Evolutionary conservation across 2,888 invertebrate genomes (phyloP).

Genomic region (Pollenia labialis): DNA sequence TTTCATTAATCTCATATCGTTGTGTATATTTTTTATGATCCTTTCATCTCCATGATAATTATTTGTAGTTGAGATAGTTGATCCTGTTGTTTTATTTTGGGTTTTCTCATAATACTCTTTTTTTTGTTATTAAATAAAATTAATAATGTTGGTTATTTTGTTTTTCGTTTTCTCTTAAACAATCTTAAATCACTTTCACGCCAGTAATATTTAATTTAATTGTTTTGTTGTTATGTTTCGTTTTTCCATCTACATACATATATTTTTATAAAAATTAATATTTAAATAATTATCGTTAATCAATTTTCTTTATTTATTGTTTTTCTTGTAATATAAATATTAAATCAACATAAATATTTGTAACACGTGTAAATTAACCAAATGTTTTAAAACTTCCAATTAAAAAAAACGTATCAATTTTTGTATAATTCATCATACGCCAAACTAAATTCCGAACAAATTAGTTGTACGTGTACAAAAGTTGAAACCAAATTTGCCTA

Average conservation of each 20-base stretch:
- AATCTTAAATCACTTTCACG: constrained; percentile 38
- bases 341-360: constrained; percentile 62
- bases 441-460: constrained; percentile 61
- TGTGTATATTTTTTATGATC: not conserved
- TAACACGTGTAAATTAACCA: constrained; percentile 78
- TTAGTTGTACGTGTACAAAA: constrained; percentile 84
- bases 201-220: constrained; percentile 57
- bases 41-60: constrained; percentile 31
- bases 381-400: constrained; percentile 49
- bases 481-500: constrained; percentile 83
- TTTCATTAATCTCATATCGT: constrained; percentile 37
- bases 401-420: constrained; percentile 58
- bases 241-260: constrained; percentile 76
- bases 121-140: constrained; percentile 7
- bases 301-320: constrained; percentile 66
- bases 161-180: constrained; percentile 41
- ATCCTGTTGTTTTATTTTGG: constrained; percentile 30
- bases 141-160: constrained; percentile 42
- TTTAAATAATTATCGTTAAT: constrained; percentile 72
- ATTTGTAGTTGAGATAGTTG: constrained; percentile 65
- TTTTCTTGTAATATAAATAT: constrained; percentile 66
- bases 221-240: constrained; percentile 28
- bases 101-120: constrained; percentile 20
- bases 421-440: constrained; percentile 52
- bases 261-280: constrained; percentile 51